A percentile compares a stretch with the other conserved stretches of the same genome.
Conservation (phyloP, 2,888 invertebrate genomes). For the Hypselothyrea guttata region DNA sequence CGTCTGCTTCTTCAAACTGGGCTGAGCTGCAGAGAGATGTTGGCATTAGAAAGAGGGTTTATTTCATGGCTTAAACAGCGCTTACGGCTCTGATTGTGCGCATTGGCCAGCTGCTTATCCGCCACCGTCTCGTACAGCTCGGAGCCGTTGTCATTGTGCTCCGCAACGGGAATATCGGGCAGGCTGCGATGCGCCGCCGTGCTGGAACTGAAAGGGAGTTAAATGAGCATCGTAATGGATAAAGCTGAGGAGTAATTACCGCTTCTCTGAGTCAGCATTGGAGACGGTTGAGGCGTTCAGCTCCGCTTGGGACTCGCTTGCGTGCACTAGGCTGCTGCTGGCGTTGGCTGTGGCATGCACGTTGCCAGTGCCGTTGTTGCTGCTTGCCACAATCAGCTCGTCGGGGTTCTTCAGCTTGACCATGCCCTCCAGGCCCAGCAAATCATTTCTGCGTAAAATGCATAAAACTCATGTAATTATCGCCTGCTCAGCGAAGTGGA, state of each 20-base stretch:
- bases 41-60: no score
- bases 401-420: slow-evolving; percentile 89
- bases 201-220: slow-evolving; percentile 75
- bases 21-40: slow-evolving; percentile 72
- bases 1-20: slow-evolving; percentile 82
- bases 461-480: slow-evolving; percentile 22
- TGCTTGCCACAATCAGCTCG: slow-evolving; percentile 83
- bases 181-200: slow-evolving; percentile 88
- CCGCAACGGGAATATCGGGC: slow-evolving; percentile 91
- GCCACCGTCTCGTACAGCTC: slow-evolving; percentile 93
- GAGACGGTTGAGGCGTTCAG: slow-evolving; percentile 80
- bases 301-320: slow-evolving; percentile 79
- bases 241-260: slow-evolving; percentile 69
- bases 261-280: slow-evolving; percentile 80
- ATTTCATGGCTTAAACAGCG: slow-evolving; percentile 2
- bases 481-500: slow-evolving; percentile 59
- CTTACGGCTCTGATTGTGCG: slow-evolving; percentile 81
- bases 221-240: slow-evolving; percentile 3
- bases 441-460: slow-evolving; percentile 85
- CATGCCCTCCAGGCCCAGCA: slow-evolving; percentile 88
- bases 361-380: slow-evolving; percentile 35
- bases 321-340: slow-evolving; percentile 55
- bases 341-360: slow-evolving; percentile 13
- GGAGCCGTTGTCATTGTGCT: slow-evolving; percentile 89
- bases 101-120: slow-evolving; percentile 82